Conservation (phyloP, 2,888 invertebrate species). For the Tridacna crocea region DNA sequence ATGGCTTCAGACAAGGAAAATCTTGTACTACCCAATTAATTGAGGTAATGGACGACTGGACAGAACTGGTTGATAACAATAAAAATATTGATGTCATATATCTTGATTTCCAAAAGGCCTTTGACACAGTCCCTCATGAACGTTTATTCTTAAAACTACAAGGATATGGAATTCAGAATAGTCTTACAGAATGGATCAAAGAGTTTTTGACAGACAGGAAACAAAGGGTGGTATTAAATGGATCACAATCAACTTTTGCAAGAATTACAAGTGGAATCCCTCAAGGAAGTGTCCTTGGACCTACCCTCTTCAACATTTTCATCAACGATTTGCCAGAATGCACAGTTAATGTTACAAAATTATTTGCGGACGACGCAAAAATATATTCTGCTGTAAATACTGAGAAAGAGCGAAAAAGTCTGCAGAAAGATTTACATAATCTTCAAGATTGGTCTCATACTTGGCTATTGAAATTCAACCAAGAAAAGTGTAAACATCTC, state of each 20-base stretch:
- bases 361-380: conserved; percentile 12
- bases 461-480: conserved; percentile 4
- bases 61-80: not conserved
- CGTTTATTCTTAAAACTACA: not conserved
- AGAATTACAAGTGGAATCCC: not conserved
- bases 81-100: not conserved
- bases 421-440: conserved; percentile 2
- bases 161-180: not conserved
- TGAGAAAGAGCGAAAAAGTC: not conserved
- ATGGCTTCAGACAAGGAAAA: not conserved
- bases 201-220: not conserved
- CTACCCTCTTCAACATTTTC: not conserved
- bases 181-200: not conserved
- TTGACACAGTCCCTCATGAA: conserved; percentile 4
- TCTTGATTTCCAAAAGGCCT: conserved; percentile 3
- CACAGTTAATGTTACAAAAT: not conserved
- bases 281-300: not conserved
- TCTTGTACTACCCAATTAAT: not conserved
- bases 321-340: conserved; percentile 7
- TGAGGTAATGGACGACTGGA: not conserved
- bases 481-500: conserved; percentile 7
- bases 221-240: not conserved
- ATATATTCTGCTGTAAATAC: not conserved
- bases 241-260: not conserved
- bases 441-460: conserved; percentile 6